phyloP scores from a whole-genome alignment of 2,888 invertebrate species.

The Slavum lentiscoides region DNA sequence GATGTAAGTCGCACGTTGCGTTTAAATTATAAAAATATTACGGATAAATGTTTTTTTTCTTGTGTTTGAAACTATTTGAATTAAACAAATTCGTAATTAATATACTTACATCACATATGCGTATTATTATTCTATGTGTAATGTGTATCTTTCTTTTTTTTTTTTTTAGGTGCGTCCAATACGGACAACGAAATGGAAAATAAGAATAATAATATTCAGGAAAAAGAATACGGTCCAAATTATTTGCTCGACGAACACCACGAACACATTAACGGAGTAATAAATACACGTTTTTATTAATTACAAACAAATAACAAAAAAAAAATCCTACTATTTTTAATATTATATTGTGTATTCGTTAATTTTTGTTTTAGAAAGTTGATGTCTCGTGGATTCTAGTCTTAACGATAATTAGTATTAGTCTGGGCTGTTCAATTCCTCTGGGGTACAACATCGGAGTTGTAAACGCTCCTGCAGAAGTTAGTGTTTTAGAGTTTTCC shows the following conservation, averaged over 20 bases:
- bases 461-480: conserved; percentile 78
- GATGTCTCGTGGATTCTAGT: conserved; percentile 61
- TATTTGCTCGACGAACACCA: conserved; percentile 7
- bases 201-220: background rate
- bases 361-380: background rate
- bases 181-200: conserved; percentile 23
- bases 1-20: too few species aligned
- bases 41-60: too few species aligned
- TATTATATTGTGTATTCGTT: background rate
- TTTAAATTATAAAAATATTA: too few species aligned
- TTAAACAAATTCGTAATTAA: too few species aligned
- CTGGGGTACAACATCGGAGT: conserved; percentile 87
- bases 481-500: conserved; percentile 61
- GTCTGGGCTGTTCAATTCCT: conserved; percentile 77
- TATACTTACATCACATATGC: too few species aligned
- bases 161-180: conserved; percentile 13
- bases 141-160: background rate
- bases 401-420: conserved; percentile 72
- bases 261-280: conserved; percentile 2
- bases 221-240: background rate
- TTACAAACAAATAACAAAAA: background rate
- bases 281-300: background rate
- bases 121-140: too few species aligned
- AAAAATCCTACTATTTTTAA: background rate
- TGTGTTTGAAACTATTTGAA: background rate